Evolutionary conservation across 2,888 invertebrate species (phyloP).

Genomic region (Lycocerus yunnanus): DNA sequence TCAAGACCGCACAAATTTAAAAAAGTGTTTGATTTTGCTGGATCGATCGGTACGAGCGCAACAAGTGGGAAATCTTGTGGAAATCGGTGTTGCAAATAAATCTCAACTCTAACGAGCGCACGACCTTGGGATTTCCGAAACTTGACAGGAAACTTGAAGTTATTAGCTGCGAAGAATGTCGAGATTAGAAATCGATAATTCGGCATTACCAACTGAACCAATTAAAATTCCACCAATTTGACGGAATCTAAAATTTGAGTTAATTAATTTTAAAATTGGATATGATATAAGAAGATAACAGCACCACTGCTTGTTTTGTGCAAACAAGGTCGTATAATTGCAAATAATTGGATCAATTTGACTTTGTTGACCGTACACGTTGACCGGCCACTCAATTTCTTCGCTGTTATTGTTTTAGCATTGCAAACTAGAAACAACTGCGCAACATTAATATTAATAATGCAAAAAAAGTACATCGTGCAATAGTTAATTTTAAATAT

Average conservation of each 20-base stretch:
- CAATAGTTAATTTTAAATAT: neutral
- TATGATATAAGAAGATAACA: neutral
- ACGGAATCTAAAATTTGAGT: neutral
- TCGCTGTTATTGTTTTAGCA: slow-evolving; percentile 14
- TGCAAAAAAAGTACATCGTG: neutral
- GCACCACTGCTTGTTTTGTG: neutral
- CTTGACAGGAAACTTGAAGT: neutral
- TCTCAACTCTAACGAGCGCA: neutral
- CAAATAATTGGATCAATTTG: slow-evolving; percentile 20
- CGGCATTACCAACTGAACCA: neutral
- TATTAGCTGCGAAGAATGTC: neutral
- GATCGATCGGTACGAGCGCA: neutral
- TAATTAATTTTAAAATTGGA: neutral
- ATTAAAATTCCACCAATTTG: neutral
- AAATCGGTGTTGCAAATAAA: neutral
- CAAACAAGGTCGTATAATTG: slow-evolving; percentile 13
- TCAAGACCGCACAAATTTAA: too few species aligned
- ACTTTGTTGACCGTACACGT: slow-evolving; percentile 11
- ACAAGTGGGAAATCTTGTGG: neutral
- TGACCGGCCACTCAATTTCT: slow-evolving; percentile 3
- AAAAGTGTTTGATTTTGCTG: too few species aligned
- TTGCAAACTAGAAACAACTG: neutral
- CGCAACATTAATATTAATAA: neutral
- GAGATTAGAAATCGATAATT: neutral
- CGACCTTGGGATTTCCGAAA: neutral